Evolutionary conservation across 2,113 vertebrate genomes (phyloP).

Genomic region (Otis tarda): DNA sequence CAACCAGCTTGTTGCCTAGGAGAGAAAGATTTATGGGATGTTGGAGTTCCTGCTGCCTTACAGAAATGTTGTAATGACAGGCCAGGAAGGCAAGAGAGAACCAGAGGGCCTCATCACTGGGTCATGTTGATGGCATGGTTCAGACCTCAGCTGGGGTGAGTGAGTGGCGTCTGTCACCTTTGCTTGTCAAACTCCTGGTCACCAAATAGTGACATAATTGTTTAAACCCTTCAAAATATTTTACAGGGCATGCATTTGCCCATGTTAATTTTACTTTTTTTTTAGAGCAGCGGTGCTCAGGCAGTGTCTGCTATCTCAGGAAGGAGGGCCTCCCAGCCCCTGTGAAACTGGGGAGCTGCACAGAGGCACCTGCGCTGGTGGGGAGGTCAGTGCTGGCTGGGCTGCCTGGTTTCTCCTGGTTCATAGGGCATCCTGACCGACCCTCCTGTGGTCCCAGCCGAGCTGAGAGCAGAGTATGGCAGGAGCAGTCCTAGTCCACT

Average conservation of each 20-base stretch:
- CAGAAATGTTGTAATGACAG: neutral
- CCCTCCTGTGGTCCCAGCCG: neutral
- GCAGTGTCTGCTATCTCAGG: neutral
- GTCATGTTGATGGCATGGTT: neutral
- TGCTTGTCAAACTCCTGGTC: neutral
- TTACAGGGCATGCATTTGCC: neutral
- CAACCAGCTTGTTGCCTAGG: constrained; percentile 17
- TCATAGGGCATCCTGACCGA: neutral
- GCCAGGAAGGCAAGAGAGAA: neutral
- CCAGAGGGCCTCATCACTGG: neutral
- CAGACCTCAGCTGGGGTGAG: neutral
- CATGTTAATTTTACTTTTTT: neutral
- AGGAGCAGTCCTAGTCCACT: neutral
- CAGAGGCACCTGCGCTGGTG: neutral
- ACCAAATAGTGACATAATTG: neutral
- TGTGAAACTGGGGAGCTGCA: rapidly evolving
- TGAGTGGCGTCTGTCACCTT: neutral
- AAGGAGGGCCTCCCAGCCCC: neutral
- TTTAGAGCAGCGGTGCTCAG: neutral
- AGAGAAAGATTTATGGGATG: constrained; percentile 4
- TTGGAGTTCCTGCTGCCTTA: neutral
- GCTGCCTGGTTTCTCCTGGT: neutral
- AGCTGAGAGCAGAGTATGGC: neutral
- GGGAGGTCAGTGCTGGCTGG: rapidly evolving
- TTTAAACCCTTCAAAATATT: neutral